Evolutionary conservation across 30 jellyfish, hydroid and myxozoan species (phyloP), one percentile per base, ranked within the genome.

Genomic region (Hydra vulgaris): DNA sequence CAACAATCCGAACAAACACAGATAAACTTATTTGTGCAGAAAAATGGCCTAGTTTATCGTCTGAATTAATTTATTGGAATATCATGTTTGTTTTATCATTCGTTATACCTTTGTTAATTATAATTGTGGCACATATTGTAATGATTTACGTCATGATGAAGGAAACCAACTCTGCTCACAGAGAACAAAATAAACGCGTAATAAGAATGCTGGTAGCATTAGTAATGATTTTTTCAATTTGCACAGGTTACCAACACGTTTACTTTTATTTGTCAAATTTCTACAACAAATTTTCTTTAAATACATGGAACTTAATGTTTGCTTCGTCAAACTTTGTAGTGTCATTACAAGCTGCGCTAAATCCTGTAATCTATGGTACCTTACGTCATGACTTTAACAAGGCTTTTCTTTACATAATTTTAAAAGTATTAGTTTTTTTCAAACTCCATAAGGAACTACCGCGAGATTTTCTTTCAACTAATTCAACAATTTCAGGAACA

Each of bases 211-310:
- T 94, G 25, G 81, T 87, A 0, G 95, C 91, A 12, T 84, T 94
- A 18, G 96, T 84, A 21, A 70, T 88, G 55, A 96, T 94, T 23
- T 94, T 88, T 72, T 82, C 95, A 18, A 66, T 88, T n/a, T 94
- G 99, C 84, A 72, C 96, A 0, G 88, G 95, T 8, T 95, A 92
- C 4, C 99, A 94, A 53, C 99, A 94, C 84, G 71, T 94, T 26
- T 81, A 76, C 73, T 94, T 84, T 87, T 88, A 86, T 83, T 22
- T 80, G 21, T 71, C 27, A 0, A 15, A 75, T 0, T 80, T 8
- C 54, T 27, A 7, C 3, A 8, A 22, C 17, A 26, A 26, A 16
- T 24, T 80, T 3, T 68, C 75, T 23, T 1, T 3, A 18, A 52
- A 70, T 17, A 23, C 87, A 15, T 27, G 52, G 26, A 72, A 22